Percentiles rank a stretch among this genome's conserved stretches.
Evolutionary conservation across 2,797 vertebrate species (phyloP).

Genomic region (Neoniphon sammara): DNA sequence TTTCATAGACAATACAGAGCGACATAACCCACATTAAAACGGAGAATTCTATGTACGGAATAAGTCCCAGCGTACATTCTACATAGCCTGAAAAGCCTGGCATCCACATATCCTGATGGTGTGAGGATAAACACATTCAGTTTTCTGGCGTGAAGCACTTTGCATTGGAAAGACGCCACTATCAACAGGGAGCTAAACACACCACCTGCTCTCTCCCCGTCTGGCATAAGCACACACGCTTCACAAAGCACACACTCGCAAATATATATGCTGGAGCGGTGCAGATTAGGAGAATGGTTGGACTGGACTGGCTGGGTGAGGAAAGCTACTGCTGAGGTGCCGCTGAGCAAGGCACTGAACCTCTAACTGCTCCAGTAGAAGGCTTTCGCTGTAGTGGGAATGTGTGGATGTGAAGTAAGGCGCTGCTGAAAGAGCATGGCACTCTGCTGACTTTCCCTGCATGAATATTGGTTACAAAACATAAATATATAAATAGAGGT

Average conservation of each 20-base stretch:
- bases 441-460: too few species aligned
- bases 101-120: conserved; percentile 17
- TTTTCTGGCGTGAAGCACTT: conserved; percentile 51
- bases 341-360: too few species aligned
- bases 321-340: too few species aligned
- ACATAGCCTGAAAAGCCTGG: conserved; percentile 20
- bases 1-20: conserved; percentile 34
- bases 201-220: conserved; percentile 46
- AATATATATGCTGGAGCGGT: neutral
- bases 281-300: too few species aligned
- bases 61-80: conserved; percentile 29
- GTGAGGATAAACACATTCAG: conserved; percentile 56
- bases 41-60: conserved; percentile 42
- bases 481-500: too few species aligned
- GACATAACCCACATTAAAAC: conserved; percentile 41
- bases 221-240: neutral
- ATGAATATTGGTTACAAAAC: too few species aligned
- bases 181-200: conserved; percentile 67
- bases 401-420: too few species aligned
- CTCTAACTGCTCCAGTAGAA: too few species aligned
- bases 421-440: too few species aligned
- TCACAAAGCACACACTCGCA: conserved; percentile 5
- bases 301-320: too few species aligned
- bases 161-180: conserved; percentile 56
- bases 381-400: too few species aligned